These are phyloP conservation scores for Alectura lathami DNA, from an alignment of 2,113 vertebrate species.

Conservation along the genomic window DNA sequence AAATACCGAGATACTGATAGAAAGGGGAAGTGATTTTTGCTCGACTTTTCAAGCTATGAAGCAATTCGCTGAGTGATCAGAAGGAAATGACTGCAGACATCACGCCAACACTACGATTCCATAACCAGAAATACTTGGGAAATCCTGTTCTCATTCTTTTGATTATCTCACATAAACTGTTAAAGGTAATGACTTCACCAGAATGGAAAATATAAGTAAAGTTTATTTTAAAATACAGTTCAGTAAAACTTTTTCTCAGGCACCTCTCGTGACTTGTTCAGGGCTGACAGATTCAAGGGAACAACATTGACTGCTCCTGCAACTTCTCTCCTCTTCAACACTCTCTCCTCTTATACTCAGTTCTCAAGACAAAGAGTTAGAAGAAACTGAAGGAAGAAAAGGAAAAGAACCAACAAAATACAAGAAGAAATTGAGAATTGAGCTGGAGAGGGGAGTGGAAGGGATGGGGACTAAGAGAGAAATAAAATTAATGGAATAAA, in stretches of 20 bases:
- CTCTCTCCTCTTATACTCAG: neutral
- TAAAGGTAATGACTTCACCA: neutral
- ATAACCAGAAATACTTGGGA: neutral
- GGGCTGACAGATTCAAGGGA: neutral
- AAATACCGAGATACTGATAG: neutral
- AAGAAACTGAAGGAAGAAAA: neutral
- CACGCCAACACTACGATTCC: neutral
- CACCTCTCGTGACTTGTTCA: neutral
- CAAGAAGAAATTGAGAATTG: neutral
- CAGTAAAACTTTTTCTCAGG: neutral
- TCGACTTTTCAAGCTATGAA: neutral
- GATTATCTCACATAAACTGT: neutral
- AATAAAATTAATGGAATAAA: neutral
- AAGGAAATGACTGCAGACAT: neutral
- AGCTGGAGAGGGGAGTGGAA: neutral
- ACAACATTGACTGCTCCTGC: neutral
- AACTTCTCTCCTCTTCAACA: neutral
- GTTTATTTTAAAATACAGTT: neutral
- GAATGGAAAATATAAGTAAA: neutral
- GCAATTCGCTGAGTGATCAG: neutral
- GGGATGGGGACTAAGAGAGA: neutral
- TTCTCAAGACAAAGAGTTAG: neutral
- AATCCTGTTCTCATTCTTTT: neutral
- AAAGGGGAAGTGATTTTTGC: conserved; percentile 17
- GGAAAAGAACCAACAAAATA: neutral